Evolutionary conservation across 2,888 invertebrate genomes (phyloP).

Genomic region (Anorthoa munda): DNA sequence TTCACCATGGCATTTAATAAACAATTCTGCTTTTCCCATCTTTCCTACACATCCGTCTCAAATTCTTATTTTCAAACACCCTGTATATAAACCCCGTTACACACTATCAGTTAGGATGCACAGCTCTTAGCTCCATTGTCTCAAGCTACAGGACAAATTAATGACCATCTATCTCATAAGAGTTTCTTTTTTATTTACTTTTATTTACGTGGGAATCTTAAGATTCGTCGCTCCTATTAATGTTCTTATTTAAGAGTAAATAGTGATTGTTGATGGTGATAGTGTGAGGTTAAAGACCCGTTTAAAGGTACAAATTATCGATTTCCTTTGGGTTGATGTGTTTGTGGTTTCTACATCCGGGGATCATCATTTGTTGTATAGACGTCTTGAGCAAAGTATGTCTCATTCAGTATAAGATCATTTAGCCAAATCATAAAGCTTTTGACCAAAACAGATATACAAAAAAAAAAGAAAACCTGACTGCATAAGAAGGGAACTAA

Average conservation of each 20-base stretch:
- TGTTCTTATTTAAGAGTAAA: conserved; percentile 56
- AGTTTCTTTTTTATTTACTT: conserved; percentile 70
- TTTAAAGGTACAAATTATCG: conserved; percentile 22
- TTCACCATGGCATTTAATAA: no score
- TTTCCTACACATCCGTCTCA: no score
- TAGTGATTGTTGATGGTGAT: conserved; percentile 44
- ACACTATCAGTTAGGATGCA: conserved; percentile 78
- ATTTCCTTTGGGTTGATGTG: neutral
- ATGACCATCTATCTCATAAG: conserved; percentile 79
- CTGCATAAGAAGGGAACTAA: no score
- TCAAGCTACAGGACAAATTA: conserved; percentile 84
- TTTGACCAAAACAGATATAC: no score
- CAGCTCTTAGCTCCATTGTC: conserved; percentile 83
- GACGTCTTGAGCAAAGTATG: neutral
- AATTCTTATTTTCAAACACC: conserved; percentile 49
- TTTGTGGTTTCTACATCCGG: conserved; percentile 1
- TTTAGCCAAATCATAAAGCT: no score
- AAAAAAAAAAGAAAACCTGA: no score
- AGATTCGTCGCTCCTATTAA: conserved; percentile 50
- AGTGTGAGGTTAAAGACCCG: neutral
- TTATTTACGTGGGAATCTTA: conserved; percentile 65
- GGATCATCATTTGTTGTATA: neutral
- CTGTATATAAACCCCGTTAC: conserved; percentile 76
- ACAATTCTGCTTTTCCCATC: no score
- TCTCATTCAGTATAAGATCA: no score